Evolutionary conservation across 2,797 vertebrate genomes (phyloP).

Genomic region (Lerista edwardsae): DNA sequence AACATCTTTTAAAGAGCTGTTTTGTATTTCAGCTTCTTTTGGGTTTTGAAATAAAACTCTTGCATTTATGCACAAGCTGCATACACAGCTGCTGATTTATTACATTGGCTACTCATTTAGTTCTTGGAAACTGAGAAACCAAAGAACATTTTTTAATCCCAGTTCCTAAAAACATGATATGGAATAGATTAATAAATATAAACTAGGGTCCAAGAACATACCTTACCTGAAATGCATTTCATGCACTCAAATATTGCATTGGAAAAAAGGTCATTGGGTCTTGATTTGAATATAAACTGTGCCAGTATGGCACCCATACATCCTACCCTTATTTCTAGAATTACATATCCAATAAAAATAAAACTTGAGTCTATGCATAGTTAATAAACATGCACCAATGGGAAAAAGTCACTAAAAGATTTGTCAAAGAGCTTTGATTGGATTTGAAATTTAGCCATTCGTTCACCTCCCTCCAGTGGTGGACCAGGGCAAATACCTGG

Average conservation of each 20-base stretch:
- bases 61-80: conserved; percentile 27
- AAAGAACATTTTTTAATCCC: conserved; percentile 46
- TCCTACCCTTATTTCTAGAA: too few relatives aligned
- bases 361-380: too few relatives aligned
- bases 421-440: neutral
- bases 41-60: conserved; percentile 7
- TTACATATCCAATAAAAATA: too few relatives aligned
- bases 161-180: conserved; percentile 28
- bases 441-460: neutral
- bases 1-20: neutral
- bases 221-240: neutral
- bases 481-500: too few relatives aligned
- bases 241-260: neutral
- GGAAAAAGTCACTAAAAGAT: too few relatives aligned
- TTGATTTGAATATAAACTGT: too few relatives aligned
- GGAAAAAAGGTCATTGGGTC: neutral
- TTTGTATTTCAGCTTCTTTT: neutral
- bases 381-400: too few relatives aligned
- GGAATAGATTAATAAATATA: neutral
- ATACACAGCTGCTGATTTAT: conserved; percentile 3
- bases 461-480: too few relatives aligned
- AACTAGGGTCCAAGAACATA: neutral
- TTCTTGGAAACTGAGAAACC: neutral
- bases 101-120: conserved; percentile 20
- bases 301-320: neutral